phyloP scores from a whole-genome alignment of 1,140 invertebrate species.

The Chionoecetes opilio region DNA sequence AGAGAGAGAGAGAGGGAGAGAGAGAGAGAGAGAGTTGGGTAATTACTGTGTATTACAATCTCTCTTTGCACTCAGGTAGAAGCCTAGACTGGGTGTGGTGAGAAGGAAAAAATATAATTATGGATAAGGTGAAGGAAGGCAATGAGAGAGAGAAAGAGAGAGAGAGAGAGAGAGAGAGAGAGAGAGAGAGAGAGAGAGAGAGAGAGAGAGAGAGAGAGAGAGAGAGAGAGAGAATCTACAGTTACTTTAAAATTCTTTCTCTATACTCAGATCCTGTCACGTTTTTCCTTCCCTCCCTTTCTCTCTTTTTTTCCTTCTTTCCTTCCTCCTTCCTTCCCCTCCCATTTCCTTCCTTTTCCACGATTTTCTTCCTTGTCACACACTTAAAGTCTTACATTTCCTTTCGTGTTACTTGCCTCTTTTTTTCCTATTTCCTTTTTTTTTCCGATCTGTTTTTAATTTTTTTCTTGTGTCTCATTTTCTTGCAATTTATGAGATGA shows the following conservation, averaged over 20 bases:
- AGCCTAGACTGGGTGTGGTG: too few relatives aligned
- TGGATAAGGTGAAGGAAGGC: too few relatives aligned
- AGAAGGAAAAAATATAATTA: too few relatives aligned
- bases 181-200: background rate
- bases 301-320: too few relatives aligned
- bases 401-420: background rate
- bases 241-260: background rate
- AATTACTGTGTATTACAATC: too few relatives aligned
- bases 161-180: background rate
- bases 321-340: background rate
- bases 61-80: too few relatives aligned
- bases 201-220: background rate
- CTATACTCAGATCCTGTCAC: background rate
- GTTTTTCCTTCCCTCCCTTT: background rate
- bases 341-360: background rate
- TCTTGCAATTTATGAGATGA: too few relatives aligned
- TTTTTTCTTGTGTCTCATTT: background rate
- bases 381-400: background rate
- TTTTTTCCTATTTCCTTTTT: background rate
- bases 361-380: background rate
- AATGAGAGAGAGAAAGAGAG: constrained; percentile 10
- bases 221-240: constrained; percentile 6
- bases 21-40: too few relatives aligned
- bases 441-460: background rate
- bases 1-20: constrained; percentile 24